Percentiles rank a stretch among this genome's conserved stretches.
These are phyloP conservation scores for Labeo catla DNA, from an alignment of 2,113 vertebrate species.

Conservation along the genomic window DNA sequence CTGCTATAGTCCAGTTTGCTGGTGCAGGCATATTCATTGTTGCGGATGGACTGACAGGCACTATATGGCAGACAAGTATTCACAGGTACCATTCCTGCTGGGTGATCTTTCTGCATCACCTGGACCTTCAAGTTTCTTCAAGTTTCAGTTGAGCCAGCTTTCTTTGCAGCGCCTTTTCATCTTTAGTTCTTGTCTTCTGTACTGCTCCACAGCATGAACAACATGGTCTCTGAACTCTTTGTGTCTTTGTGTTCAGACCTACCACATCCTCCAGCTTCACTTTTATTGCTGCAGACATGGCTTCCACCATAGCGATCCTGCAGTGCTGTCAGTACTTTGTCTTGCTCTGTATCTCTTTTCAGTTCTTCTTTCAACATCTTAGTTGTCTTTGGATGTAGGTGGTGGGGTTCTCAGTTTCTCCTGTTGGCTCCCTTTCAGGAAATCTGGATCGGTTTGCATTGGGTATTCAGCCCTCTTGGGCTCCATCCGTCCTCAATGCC, in stretches of 20 bases:
- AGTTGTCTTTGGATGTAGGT: background rate
- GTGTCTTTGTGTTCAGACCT: background rate
- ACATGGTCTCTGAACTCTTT: background rate
- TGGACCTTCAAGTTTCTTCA: background rate
- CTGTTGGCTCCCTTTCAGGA: background rate
- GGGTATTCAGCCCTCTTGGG: too few species aligned
- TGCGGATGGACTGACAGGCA: too few species aligned
- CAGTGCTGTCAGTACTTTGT: background rate
- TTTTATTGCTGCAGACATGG: too few species aligned
- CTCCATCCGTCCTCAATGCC: accelerated
- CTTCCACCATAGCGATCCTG: background rate
- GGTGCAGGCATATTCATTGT: too few species aligned
- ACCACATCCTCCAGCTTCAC: background rate
- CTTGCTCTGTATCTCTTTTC: background rate
- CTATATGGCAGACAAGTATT: background rate
- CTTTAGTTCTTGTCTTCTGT: background rate
- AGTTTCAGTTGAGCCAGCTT: background rate
- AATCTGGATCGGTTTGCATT: too few species aligned
- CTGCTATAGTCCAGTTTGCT: too few species aligned
- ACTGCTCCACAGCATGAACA: background rate
- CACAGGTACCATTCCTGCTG: background rate
- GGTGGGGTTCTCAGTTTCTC: background rate
- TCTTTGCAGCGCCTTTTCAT: background rate
- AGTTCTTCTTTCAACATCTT: background rate
- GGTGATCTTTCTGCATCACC: background rate